Conservation (phyloP, 1,140 invertebrate genomes). For the Sipha flava region DNA sequence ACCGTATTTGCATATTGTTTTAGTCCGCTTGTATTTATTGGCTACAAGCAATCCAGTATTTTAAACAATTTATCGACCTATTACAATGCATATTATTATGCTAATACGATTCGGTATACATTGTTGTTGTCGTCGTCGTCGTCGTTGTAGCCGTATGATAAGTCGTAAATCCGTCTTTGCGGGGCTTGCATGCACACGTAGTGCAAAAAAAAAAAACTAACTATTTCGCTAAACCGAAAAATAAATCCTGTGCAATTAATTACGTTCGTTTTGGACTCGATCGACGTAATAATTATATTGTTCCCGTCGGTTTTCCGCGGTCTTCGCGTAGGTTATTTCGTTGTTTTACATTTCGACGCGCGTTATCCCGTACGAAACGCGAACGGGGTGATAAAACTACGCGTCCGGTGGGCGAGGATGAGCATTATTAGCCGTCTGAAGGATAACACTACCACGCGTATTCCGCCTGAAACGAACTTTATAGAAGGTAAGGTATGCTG, state of each 20-base stretch:
- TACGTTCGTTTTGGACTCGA: background rate
- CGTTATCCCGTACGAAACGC: too few species aligned
- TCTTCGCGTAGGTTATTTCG: too few species aligned
- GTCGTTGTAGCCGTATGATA: too few species aligned
- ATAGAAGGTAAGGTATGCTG: background rate
- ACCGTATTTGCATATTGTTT: slow-evolving; percentile 13
- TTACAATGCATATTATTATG: background rate
- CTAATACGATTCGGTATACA: background rate
- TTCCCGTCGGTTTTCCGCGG: too few species aligned
- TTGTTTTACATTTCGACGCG: too few species aligned
- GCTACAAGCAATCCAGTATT: background rate
- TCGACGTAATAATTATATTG: background rate
- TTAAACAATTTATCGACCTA: background rate
- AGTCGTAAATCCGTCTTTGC: background rate
- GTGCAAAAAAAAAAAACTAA: too few species aligned
- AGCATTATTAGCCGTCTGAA: too few species aligned
- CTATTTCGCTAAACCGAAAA: background rate
- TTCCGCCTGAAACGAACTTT: background rate
- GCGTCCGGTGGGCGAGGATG: too few species aligned
- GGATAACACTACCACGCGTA: too few species aligned
- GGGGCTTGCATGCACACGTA: too few species aligned
- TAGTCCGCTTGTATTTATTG: background rate
- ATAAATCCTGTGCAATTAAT: background rate
- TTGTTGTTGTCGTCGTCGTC: background rate
- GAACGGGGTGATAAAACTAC: too few species aligned